Evolutionary conservation across 2,888 invertebrate species (phyloP), one percentile per base, ranked within the genome.

Genomic region (Axea sp.): DNA sequence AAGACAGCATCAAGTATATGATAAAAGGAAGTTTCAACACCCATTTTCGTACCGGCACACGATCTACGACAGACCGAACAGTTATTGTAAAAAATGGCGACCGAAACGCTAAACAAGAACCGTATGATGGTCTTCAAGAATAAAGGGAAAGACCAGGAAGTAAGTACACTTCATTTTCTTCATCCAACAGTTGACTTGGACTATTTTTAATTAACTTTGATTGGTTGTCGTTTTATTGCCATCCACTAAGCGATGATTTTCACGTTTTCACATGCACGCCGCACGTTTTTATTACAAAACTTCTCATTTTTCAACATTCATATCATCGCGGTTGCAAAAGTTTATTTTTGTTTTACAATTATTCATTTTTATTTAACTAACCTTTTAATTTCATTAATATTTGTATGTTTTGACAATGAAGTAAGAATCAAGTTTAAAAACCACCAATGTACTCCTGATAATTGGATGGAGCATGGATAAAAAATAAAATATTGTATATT

Each of bases 61-160:
- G 78, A 80, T 79, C 79, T 78, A 80, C 76, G 37, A 72, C 55
- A 73, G 67, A 73, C 75, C 76, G 75, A 77, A 76, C 68, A 79
- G 78, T 86, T 85, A 84, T 82, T 82, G 82, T 84, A 88, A 93
- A n/a, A 92, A 92, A 94, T 94, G 94, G 92, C 93, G 91, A 89
- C 90, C 83, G 92, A 92, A 88, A 91, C 91, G 89, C 91, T 90
- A 89, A 91, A 90, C 90, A 93, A 93, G 91, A 94, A 93, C 91
- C 94, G 96, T 90, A 93, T 96, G 91, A 94, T 95, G 89, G 95
- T 93, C 88, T 97, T 97, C 90, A 99, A 99, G 93, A 98, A 99
- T 92, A 96, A 96, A 92, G 98, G 98, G 87, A 99, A 98, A 92
- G 98, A 99, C 91, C 96, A 96, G 90, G 98, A 98, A 91, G 98